Base-by-base conservation (phyloP, 2,888 invertebrate genomes). In the Malthinus seriepunctatus region DNA sequence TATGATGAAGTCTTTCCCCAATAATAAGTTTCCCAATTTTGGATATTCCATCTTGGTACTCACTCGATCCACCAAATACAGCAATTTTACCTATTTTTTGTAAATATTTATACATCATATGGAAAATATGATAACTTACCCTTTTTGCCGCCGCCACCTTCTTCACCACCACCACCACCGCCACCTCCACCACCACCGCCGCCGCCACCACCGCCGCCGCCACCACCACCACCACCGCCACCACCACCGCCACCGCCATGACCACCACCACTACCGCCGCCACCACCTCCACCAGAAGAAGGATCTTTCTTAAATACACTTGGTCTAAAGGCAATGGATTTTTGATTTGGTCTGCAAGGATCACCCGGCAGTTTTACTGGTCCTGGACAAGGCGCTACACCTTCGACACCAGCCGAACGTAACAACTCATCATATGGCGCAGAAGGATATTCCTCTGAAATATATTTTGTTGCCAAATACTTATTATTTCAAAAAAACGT, bases 41-140 rank as follows among this genome's bases (percentile, higher is more conserved):
- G 1, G 83, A 83, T 9, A 87, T 84, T 0, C 80, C 81, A 60
- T 87, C 87, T 69, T 85, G 84, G 72, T 88, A 88, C 72, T 88
- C 88, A 0, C 83, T 82, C 61, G 79, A 81, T 14, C 75, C 75
- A 23, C 23, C 23, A 32, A 71, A 63, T 4, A 74, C 69, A 47
- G 37, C 2, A 5, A 23, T 5, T 23, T 23, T 23, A 5, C 23
- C 23, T 23, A 23, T 23, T 23, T 23, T 23, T 23, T 23, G 5
- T 5, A 23, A 23, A 23, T 23, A 23, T 23, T 23, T 23, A 23
- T 23, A 2, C 23, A 5, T 3, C 5, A 23, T 5, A 23, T 3
- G 23, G 5, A 23, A 23, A 23, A 23, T 5, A 23, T 5, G 23
- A 2, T 2, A 23, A 23, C 23, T 23, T 23, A 23, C 23, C 23